A percentile compares a stretch with the other conserved stretches of the same genome.
Conservation (phyloP, 2,113 vertebrate genomes). For the Antennarius striatus region DNA sequence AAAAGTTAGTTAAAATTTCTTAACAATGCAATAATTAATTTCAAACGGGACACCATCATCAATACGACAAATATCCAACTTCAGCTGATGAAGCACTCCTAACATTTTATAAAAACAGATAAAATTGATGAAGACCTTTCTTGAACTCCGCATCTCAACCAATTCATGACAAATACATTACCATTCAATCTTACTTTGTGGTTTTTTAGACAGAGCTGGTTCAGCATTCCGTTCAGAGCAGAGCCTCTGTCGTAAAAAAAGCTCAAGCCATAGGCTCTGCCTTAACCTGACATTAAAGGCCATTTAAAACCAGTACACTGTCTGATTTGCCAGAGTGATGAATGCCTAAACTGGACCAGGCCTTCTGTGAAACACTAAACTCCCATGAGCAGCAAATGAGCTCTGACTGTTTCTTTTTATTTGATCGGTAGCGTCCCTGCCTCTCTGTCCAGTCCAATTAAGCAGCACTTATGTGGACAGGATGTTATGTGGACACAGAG, state of each 20-base stretch:
- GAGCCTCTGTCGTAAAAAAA: slow-evolving; percentile 60
- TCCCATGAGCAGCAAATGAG: slow-evolving; percentile 74
- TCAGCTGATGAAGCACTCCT: no score
- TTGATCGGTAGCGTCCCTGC: slow-evolving; percentile 66
- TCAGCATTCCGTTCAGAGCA: slow-evolving; percentile 25
- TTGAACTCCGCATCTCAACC: background rate
- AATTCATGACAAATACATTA: background rate
- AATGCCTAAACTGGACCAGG: slow-evolving; percentile 61
- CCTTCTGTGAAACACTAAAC: slow-evolving; percentile 79
- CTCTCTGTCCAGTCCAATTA: slow-evolving; percentile 62
- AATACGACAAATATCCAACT: no score
- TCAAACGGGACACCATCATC: no score
- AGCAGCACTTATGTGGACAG: slow-evolving; percentile 24
- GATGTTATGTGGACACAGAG: slow-evolving; percentile 29
- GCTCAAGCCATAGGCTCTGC: slow-evolving; percentile 72
- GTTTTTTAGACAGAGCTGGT: no score
- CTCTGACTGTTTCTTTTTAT: slow-evolving; percentile 78
- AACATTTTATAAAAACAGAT: no score
- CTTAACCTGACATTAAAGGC: slow-evolving; percentile 75
- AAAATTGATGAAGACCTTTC: background rate
- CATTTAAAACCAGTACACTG: slow-evolving; percentile 75
- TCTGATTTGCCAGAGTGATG: slow-evolving; percentile 75
- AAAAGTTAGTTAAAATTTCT: no score
- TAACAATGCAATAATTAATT: slow-evolving; percentile 3
- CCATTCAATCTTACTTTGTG: no score